Percentiles rank a stretch among this genome's conserved stretches.
Conservation (phyloP, 1,140 invertebrate genomes). For the Wiebesia pumilae region DNA sequence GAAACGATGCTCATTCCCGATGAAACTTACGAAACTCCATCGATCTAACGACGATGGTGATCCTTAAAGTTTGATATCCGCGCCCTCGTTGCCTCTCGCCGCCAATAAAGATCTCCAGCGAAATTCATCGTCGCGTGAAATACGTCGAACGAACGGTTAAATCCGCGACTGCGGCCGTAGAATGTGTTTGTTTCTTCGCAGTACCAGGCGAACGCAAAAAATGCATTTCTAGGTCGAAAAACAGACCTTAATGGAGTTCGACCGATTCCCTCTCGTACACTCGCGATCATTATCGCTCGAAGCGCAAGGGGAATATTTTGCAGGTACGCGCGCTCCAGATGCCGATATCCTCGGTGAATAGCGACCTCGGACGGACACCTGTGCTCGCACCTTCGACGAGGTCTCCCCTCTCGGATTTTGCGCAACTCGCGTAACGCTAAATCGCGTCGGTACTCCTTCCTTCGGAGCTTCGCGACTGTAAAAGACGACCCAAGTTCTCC, state of each 20-base stretch:
- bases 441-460: too few species aligned
- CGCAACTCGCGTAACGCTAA: background rate
- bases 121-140: background rate
- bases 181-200: background rate
- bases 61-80: background rate
- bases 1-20: background rate
- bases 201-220: background rate
- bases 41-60: background rate
- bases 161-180: background rate
- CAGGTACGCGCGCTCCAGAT: background rate
- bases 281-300: background rate
- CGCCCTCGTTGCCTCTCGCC: background rate
- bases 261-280: too few species aligned
- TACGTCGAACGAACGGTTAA: background rate
- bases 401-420: background rate
- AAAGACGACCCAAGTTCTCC: too few species aligned
- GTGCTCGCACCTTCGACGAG: background rate
- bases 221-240: conserved; percentile 49
- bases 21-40: background rate
- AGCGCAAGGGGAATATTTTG: background rate
- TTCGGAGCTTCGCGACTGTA: too few species aligned
- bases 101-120: background rate
- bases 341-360: background rate
- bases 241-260: conserved; percentile 24
- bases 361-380: background rate